Conservation (phyloP, 2,888 invertebrate genomes). For the Aspidiotus destructor region DNA sequence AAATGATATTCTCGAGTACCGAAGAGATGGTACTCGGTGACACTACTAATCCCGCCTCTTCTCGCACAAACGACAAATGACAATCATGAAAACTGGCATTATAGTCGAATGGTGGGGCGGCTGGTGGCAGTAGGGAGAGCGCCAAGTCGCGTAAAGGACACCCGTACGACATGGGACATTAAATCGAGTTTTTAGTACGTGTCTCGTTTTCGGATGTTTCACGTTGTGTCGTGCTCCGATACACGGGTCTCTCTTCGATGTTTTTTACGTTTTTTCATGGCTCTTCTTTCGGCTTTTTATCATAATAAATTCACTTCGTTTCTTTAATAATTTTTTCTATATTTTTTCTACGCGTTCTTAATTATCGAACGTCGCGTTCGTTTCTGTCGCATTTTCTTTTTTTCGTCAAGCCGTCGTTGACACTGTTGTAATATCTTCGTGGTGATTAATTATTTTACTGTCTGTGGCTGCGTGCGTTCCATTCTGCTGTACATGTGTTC, state of each 20-base stretch:
- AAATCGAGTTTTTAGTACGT: slow-evolving; percentile 29
- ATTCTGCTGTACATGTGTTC: no score
- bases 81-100: slow-evolving; percentile 13
- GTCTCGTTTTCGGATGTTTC: slow-evolving; percentile 20
- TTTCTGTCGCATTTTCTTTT: background rate
- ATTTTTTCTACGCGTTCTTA: background rate
- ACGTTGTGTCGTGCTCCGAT: slow-evolving; percentile 21
- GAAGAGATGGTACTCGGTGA: slow-evolving; percentile 29
- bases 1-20: slow-evolving; percentile 20
- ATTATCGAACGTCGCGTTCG: background rate
- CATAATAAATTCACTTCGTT: no score
- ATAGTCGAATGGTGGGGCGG: slow-evolving; percentile 9
- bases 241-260: slow-evolving; percentile 6
- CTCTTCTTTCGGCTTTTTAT: no score
- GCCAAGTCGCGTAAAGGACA: slow-evolving; percentile 30
- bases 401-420: background rate
- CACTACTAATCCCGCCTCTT: slow-evolving; percentile 26
- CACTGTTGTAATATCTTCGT: background rate
- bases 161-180: slow-evolving; percentile 26
- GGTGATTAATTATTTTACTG: no score
- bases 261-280: slow-evolving; percentile 13
- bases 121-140: slow-evolving; percentile 12
- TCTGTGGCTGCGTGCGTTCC: no score
- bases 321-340: background rate
- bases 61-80: slow-evolving; percentile 27